Evolutionary conservation across 1,140 invertebrate species (phyloP), one percentile per base, ranked within the genome.

Genomic region (Drosophila malerkotliana): DNA sequence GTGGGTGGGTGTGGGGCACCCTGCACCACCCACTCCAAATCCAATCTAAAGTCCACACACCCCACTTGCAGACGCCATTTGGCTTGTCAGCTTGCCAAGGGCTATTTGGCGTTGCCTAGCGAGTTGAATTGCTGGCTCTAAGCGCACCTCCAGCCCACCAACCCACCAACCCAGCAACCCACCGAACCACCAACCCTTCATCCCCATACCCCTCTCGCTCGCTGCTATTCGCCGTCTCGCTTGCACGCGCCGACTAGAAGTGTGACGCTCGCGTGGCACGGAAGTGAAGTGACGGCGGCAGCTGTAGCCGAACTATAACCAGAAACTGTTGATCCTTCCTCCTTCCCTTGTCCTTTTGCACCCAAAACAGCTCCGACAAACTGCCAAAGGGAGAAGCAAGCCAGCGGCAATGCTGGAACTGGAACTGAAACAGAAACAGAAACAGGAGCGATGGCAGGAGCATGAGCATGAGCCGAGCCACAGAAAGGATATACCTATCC

Each of bases 191-290:
- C 34, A 37, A 32, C 47, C 41, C 41, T 28, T 0, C 41, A 18
- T 5, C 41, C 15, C 41, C 8, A 44, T 48, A 53, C 26, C 53
- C 5, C 26, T 34, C 18, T 34, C 6, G 32, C 45, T 26, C 28
- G 26, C 24, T 39, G 32, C 6, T 34, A 56, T 59, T 9, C 26
- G 44, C 18, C 37, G 10, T 32, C 39, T 26, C 45, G 32, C 56
- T 41, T 34, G 34, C 64, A 51, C 66, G 55, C 66, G 71, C 64
- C 15, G 14, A 75, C 77, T 30, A 61, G 82, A 85, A 85, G 82
- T 85, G 82, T 87, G 82, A 85, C 82, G 82, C 78, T 88, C 82
- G 83, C 82, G 82, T 85, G 82, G 83, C 82, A 87, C 72, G 82
- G 82, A 87, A 87, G 83, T 87, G 83, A 87, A 87, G 83, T 87